A percentile compares a stretch with the other conserved stretches of the same genome.
These are phyloP conservation scores for Emydoidea blandingii DNA, from an alignment of 2,797 vertebrate species.

Conservation along the genomic window DNA sequence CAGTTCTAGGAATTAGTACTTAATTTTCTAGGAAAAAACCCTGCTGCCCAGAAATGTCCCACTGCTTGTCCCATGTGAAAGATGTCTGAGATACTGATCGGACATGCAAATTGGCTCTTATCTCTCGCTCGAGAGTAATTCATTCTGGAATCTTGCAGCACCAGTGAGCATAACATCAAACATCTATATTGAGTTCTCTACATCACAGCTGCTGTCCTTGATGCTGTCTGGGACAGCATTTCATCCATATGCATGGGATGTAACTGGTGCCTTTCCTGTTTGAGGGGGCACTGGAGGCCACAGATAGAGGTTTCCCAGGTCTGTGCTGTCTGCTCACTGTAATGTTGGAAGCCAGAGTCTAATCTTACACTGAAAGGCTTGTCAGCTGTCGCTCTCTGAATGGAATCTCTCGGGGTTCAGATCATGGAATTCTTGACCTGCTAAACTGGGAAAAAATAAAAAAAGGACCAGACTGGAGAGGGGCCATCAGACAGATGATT, in stretches of 20 bases:
- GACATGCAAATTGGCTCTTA: background rate
- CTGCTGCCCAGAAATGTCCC: background rate
- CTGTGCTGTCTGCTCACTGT: background rate
- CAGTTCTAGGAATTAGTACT: background rate
- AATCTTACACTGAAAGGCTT: background rate
- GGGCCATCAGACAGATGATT: background rate
- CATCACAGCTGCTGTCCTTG: background rate
- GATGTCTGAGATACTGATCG: background rate
- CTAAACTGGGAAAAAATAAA: background rate
- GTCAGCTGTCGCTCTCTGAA: background rate
- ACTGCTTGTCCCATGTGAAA: background rate
- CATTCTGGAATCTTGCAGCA: background rate
- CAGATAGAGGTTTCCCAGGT: no score
- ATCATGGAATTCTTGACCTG: background rate
- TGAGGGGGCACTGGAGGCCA: background rate
- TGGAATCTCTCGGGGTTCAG: background rate
- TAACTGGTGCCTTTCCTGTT: background rate
- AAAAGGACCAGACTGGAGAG: background rate
- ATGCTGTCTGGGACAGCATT: background rate
- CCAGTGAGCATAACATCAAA: background rate
- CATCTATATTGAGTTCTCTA: fast-evolving
- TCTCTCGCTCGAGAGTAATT: background rate
- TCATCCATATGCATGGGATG: fast-evolving
- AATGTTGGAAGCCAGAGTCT: background rate
- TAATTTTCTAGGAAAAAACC: background rate